Base-by-base conservation (phyloP, 2,113 vertebrate species). In the Bubalus kerabau region DNA sequence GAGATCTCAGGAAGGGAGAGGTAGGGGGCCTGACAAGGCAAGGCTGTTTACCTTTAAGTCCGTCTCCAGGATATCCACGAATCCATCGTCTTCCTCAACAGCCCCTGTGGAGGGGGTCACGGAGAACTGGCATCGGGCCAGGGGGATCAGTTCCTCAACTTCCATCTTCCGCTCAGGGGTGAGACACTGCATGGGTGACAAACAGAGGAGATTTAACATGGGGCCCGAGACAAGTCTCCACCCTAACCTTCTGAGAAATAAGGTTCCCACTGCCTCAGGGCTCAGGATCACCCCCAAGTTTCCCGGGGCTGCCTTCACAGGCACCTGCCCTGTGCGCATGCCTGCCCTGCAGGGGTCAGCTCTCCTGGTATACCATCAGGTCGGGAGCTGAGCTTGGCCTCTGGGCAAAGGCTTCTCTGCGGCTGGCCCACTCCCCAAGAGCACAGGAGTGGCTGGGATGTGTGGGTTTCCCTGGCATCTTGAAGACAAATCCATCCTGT, bases 401-500 rank as follows among this genome's bases (percentile, higher is more conserved):
- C 60, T 97, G 96, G 52, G 99, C 98, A 9, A 99, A 99, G 14
- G 98, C 94, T 5, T 99, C 99, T 97, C 98, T 99, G 30, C 97
- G 67, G 0, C 90, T 97, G 3, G 95, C 93, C 64, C 98, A 94
- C 76, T 98, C 95, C 2, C 97, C 94, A 71, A 93, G 60, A 23
- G 98, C 98, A 28, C 93, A 97, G 4, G 94, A 6, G 0, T 98
- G 98, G 92, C 95, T 93, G 28, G 99, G 98, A 0, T 98, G 98
- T 5, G 83, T 98, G 0, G 99, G 99, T 46, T 98, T 96, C 97
- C 95, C 98, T 0, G 99, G 99, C 94, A 99, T 99, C 98, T 99
- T 99, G 95, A 99, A 99, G 92, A 99, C 98, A 98, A 99, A 99
- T 10, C 98, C 97, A 94, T 99, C 99, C 99, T 99, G 97, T 0